A percentile compares a stretch with the other conserved stretches of the same genome.
Evolutionary conservation across 2,113 vertebrate species (phyloP).

Genomic region (Verasper variegatus): DNA sequence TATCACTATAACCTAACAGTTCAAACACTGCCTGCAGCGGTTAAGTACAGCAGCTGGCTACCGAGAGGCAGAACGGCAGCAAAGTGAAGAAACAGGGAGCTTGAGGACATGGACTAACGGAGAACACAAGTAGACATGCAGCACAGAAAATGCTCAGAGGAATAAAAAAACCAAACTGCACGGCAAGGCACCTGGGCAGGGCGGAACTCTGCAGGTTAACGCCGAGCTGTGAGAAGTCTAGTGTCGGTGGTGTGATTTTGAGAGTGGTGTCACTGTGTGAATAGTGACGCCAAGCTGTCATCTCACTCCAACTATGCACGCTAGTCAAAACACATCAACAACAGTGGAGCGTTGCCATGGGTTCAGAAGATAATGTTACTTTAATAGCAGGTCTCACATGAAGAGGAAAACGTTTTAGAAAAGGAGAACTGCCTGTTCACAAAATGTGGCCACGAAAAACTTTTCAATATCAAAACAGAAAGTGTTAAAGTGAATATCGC

Average conservation of each 20-base stretch:
- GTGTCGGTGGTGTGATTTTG: neutral
- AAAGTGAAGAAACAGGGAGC: slow-evolving; percentile 25
- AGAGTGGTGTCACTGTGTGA: slow-evolving; percentile 49
- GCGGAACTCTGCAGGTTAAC: slow-evolving; percentile 2
- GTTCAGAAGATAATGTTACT: slow-evolving; percentile 17
- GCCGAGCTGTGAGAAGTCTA: slow-evolving; percentile 38
- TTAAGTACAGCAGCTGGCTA: neutral
- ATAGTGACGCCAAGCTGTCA: slow-evolving; percentile 58
- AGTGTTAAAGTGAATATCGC: neutral
- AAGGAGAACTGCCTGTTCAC: no score
- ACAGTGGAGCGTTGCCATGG: neutral
- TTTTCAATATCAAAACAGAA: neutral
- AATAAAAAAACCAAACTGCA: neutral
- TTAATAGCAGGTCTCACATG: slow-evolving; percentile 6
- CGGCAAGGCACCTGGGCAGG: neutral
- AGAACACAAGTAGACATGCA: slow-evolving; percentile 10
- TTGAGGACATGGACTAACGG: slow-evolving; percentile 7
- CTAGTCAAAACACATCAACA: neutral
- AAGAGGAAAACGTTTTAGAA: neutral
- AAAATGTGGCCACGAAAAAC: neutral
- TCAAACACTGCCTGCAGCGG: slow-evolving; percentile 34
- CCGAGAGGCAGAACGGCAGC: slow-evolving; percentile 24
- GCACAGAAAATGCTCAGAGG: slow-evolving; percentile 3
- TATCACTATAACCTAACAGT: slow-evolving; percentile 56
- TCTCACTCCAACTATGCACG: slow-evolving; percentile 2